These are phyloP conservation scores for Ammodytes dubius DNA, from an alignment of 2,113 vertebrate genomes.

Conservation along the genomic window DNA sequence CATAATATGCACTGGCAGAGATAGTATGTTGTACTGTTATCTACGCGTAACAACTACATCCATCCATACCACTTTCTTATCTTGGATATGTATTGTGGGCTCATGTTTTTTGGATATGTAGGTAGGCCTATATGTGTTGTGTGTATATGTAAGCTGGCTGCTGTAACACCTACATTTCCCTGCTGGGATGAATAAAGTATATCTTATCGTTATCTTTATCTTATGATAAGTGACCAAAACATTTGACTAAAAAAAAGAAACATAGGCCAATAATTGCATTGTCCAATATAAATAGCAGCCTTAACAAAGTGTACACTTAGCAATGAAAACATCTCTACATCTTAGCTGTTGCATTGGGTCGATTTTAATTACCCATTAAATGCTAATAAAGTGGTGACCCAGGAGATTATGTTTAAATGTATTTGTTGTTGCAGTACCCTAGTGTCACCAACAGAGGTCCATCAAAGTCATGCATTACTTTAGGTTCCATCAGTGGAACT, in stretches of 20 bases:
- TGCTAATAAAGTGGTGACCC: neutral
- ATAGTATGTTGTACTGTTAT: neutral
- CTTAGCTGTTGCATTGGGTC: neutral
- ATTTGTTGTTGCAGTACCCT: constrained; percentile 17
- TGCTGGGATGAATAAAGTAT: no score
- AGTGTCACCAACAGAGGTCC: constrained; percentile 50
- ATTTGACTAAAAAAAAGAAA: neutral
- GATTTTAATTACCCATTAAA: neutral
- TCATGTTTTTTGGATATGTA: no score
- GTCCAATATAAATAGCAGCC: neutral
- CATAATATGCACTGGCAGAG: neutral
- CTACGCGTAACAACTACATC: neutral
- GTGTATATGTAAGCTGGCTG: no score
- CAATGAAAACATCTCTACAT: neutral
- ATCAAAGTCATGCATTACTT: constrained; percentile 6
- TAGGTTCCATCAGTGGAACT: neutral
- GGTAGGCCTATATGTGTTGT: no score
- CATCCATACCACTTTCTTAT: no score
- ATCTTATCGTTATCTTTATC: no score
- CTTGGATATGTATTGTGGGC: no score
- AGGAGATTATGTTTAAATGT: neutral
- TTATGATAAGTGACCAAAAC: neutral
- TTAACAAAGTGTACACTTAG: neutral
- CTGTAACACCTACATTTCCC: no score
- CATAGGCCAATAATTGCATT: no score